phyloP scores from a whole-genome alignment of 2,113 vertebrate genomes.

The Boleophthalmus pectinirostris region DNA sequence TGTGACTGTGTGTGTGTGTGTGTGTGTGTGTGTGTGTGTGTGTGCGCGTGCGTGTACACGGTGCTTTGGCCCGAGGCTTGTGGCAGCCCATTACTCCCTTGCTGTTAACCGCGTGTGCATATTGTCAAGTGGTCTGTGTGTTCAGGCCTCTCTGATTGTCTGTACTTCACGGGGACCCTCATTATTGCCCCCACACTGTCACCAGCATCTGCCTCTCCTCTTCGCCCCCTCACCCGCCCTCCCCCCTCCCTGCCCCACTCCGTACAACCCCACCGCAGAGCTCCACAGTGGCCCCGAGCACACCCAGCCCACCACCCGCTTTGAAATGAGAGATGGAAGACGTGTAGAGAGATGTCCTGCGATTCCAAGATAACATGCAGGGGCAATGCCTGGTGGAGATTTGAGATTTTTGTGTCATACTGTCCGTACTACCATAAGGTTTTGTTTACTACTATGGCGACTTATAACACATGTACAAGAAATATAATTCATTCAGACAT shows the following conservation, averaged over 20 bases:
- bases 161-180: slow-evolving; percentile 56
- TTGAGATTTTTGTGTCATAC: too few species aligned
- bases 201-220: slow-evolving; percentile 62
- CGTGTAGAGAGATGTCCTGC: slow-evolving; percentile 9
- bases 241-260: too few species aligned
- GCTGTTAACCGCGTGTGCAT: slow-evolving; percentile 46
- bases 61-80: slow-evolving; percentile 49
- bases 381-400: not conserved
- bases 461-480: too few species aligned
- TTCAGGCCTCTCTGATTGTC: slow-evolving; percentile 62
- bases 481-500: too few species aligned
- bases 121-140: slow-evolving; percentile 43
- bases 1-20: slow-evolving; percentile 29
- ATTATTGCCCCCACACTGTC: slow-evolving; percentile 67
- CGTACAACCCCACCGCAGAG: not conserved
- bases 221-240: slow-evolving; percentile 16
- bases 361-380: not conserved
- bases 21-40: slow-evolving; percentile 26
- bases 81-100: slow-evolving; percentile 68
- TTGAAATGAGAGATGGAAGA: slow-evolving; percentile 13
- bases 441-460: too few species aligned
- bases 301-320: slow-evolving; percentile 16
- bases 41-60: slow-evolving; percentile 16
- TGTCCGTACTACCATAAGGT: too few species aligned
- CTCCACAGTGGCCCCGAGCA: slow-evolving; percentile 18